phyloP scores from a whole-genome alignment of 2,113 vertebrate genomes.

The Girardinichthys multiradiatus region DNA sequence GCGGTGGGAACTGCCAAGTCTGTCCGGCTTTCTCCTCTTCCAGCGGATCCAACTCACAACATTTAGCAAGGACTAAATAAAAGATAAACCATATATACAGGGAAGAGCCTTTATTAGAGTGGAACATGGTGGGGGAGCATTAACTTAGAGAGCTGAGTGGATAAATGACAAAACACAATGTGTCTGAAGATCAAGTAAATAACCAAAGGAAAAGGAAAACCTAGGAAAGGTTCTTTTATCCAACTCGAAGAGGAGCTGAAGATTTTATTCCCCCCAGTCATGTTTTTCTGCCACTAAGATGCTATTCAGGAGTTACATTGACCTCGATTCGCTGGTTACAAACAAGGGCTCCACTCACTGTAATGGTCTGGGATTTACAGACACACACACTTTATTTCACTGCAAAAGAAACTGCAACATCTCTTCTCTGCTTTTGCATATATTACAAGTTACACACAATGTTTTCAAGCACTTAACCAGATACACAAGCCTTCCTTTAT shows the following conservation, averaged over 20 bases:
- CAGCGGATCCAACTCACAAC: too few species aligned
- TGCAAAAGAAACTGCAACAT: constrained; percentile 34
- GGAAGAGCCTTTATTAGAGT: too few species aligned
- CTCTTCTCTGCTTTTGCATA: constrained; percentile 47
- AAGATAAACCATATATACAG: too few species aligned
- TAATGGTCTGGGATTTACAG: constrained; percentile 29
- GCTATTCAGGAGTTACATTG: constrained; percentile 67
- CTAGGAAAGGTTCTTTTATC: neutral
- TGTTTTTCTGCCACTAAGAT: constrained; percentile 33
- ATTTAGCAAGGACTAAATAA: too few species aligned
- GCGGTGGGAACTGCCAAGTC: too few species aligned
- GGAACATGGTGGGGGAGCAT: too few species aligned
- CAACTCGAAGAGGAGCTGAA: constrained; percentile 11
- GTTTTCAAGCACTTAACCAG: too few species aligned
- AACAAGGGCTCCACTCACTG: constrained; percentile 45
- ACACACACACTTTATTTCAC: constrained; percentile 8
- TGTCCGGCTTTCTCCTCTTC: too few species aligned
- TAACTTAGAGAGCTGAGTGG: too few species aligned
- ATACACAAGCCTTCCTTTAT: constrained; percentile 57
- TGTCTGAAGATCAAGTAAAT: too few species aligned
- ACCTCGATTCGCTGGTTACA: constrained; percentile 64
- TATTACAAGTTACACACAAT: constrained; percentile 52
- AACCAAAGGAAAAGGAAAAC: too few species aligned
- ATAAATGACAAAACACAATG: too few species aligned
- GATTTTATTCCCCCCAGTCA: constrained; percentile 46